Conservation (phyloP, 2,797 vertebrate species). For the Scolopax bukidnonensis region DNA sequence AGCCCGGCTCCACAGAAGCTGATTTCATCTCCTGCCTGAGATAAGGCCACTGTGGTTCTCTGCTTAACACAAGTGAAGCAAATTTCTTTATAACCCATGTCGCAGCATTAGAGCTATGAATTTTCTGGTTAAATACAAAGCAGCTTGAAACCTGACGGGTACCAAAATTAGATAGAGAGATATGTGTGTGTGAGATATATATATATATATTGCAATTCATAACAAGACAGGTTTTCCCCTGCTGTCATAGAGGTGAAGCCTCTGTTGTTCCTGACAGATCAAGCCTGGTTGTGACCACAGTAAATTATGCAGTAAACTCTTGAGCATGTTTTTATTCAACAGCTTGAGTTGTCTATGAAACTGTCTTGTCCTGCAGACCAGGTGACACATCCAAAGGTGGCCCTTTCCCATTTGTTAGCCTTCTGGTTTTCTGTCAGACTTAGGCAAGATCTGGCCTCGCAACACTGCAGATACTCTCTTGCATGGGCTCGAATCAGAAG, state of each 20-base stretch:
- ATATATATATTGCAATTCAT: background rate
- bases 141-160: background rate
- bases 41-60: background rate
- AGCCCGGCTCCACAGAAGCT: background rate
- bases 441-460: background rate
- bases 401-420: background rate
- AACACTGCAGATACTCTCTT: background rate
- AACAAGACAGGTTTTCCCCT: background rate
- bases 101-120: background rate
- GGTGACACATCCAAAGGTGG: background rate
- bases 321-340: background rate
- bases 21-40: background rate
- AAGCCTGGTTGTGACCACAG: background rate
- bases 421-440: conserved; percentile 11
- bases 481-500: background rate
- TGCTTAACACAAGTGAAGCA: background rate
- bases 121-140: background rate
- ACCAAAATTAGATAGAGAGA: background rate
- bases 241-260: background rate
- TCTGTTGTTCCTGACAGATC: background rate
- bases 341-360: background rate
- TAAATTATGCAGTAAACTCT: background rate
- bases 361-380: background rate
- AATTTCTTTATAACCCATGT: background rate
- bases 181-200: no score